Evolutionary conservation across 1,140 invertebrate species (phyloP), one percentile per base, ranked within the genome.

Genomic region (Planococcus citri): DNA sequence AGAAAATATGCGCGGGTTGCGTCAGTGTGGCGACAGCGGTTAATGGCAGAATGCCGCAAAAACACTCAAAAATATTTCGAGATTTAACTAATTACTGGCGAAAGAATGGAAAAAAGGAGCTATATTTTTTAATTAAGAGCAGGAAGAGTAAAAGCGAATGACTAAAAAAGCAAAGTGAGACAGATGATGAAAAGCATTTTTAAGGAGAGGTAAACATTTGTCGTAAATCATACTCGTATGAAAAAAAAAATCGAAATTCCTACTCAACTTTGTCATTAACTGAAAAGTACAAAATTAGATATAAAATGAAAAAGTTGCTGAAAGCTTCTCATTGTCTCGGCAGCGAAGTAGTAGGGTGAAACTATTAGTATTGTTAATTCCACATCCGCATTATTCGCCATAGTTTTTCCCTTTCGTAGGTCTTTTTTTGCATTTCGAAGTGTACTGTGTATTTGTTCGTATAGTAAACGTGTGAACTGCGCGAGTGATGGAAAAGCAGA

Each of bases 51-150:
- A 20, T 20, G 41, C 41, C 41, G 41, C 41, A 20, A n/a, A 51
- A 51, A 51, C 41, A 51, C n/a, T 51, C 41, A 20, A 51, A 51
- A 51, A 51, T 51, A 3, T 20, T 51, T 20, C 41, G 41, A 51
- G 41, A 51, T 51, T 51, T 17, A 51, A 51, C n/a, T 51, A 51
- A 51, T 51, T 51, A 51, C 41, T 51, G 17, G 17, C 41, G n/a
- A 17, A 51, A 51, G 41, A 51, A 20, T 51, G n/a, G 41, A 20
- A 14, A 17, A 51, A 51, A 51, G 41, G 41, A 51, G 41, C n/a
- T 51, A 51, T 51, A 51, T 51, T 51, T 51, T 51, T 51, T 51
- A 51, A 51, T 51, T 51, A 51, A 51, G 41, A 51, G 41, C 17
- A 20, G 3, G 41, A 51, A n/a, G 10, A 51, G 41, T 51, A 20